Percentiles rank a stretch among this genome's conserved stretches.
Conservation (phyloP, 2,797 vertebrate genomes). For the Pseudotriccus pelzelni region DNA sequence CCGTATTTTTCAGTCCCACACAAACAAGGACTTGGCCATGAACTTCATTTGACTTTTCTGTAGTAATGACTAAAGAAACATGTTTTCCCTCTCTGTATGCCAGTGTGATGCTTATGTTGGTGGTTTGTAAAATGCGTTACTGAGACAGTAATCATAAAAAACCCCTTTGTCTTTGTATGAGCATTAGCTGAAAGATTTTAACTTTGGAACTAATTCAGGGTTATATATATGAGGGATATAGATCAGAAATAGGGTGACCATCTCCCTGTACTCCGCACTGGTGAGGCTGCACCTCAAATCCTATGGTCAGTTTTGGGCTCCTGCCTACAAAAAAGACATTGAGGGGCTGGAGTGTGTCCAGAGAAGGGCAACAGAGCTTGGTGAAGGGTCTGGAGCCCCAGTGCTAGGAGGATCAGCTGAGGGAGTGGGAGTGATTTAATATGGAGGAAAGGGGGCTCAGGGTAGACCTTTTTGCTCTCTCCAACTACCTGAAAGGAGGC, state of each 20-base stretch:
- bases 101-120: background rate
- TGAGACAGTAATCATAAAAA: background rate
- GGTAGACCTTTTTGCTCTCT: background rate
- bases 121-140: background rate
- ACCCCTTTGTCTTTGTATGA: background rate
- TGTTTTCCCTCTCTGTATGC: background rate
- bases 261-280: rapidly evolving
- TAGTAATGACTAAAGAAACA: conserved; percentile 19
- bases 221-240: background rate
- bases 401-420: background rate
- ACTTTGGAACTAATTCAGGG: background rate
- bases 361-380: background rate
- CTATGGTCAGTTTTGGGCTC: background rate
- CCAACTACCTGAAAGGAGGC: background rate
- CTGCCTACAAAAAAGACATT: background rate
- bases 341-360: rapidly evolving
- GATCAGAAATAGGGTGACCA: background rate
- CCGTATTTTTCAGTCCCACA: background rate
- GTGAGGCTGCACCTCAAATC: background rate
- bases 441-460: background rate
- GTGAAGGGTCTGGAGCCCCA: background rate
- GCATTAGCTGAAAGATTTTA: background rate
- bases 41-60: conserved; percentile 41
- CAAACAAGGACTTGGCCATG: background rate
- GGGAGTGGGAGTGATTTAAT: background rate